These are phyloP conservation scores for Andrena cerasifolii DNA, from an alignment of 1,140 invertebrate species.

Conservation along the genomic window DNA sequence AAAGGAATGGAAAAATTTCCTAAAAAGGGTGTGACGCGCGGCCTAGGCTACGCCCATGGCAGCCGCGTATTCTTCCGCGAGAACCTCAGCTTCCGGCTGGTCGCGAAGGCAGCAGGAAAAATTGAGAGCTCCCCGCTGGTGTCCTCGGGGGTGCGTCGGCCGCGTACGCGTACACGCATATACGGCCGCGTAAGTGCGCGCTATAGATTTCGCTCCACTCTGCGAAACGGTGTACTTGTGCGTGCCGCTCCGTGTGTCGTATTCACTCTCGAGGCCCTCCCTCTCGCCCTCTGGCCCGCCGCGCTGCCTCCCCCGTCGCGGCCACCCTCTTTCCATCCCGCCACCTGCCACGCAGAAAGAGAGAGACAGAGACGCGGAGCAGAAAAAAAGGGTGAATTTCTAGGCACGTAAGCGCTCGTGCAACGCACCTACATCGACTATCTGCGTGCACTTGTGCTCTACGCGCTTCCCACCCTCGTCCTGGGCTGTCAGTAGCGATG, in stretches of 20 bases:
- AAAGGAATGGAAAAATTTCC: too few relatives aligned
- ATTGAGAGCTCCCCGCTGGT: slow-evolving; percentile 47
- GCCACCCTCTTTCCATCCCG: slow-evolving; percentile 54
- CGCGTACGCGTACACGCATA: slow-evolving; percentile 52
- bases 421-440: slow-evolving; percentile 59
- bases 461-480: slow-evolving; percentile 56
- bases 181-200: slow-evolving; percentile 48
- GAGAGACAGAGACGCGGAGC: slow-evolving; percentile 16
- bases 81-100: slow-evolving; percentile 42
- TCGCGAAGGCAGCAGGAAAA: slow-evolving; percentile 50
- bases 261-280: slow-evolving; percentile 73
- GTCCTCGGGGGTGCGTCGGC: slow-evolving; percentile 40
- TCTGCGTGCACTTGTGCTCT: slow-evolving; percentile 63
- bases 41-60: slow-evolving; percentile 11
- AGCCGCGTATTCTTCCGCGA: slow-evolving; percentile 38
- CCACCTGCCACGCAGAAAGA: slow-evolving; percentile 24
- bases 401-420: slow-evolving; percentile 71
- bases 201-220: slow-evolving; percentile 72
- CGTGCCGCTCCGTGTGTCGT: slow-evolving; percentile 73
- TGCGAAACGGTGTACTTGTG: slow-evolving; percentile 76
- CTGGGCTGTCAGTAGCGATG: slow-evolving; percentile 26
- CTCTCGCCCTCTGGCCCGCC: too few relatives aligned
- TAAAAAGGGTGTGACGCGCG: not conserved
- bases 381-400: slow-evolving; percentile 72
- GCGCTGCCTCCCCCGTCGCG: not conserved